Evolutionary conservation across 2,888 invertebrate species (phyloP).

Genomic region (Candidula unifasciata): DNA sequence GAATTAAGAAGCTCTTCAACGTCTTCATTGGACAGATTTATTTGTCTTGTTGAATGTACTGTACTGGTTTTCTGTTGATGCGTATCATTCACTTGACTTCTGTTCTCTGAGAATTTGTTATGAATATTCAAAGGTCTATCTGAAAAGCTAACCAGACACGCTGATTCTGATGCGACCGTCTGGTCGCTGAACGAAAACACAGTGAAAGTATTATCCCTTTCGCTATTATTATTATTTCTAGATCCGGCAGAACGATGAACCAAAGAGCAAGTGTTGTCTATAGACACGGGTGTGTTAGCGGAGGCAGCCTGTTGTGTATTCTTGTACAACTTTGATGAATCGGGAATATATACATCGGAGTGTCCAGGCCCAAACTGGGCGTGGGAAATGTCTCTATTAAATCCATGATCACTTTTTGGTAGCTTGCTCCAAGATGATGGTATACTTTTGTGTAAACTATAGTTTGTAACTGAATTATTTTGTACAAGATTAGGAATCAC

Average conservation of each 20-base stretch:
- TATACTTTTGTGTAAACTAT: no score
- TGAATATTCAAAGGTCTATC: background rate
- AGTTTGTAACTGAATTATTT: no score
- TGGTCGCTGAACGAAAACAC: background rate
- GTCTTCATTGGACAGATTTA: constrained; percentile 22
- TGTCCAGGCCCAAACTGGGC: background rate
- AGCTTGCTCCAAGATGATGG: no score
- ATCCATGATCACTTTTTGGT: no score
- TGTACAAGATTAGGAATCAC: no score
- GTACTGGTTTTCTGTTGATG: constrained; percentile 42
- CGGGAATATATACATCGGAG: background rate
- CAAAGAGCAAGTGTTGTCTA: background rate
- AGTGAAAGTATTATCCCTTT: background rate
- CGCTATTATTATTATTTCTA: background rate
- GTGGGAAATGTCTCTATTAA: no score
- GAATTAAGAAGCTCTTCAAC: constrained; percentile 42
- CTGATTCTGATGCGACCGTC: background rate
- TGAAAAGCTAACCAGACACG: background rate
- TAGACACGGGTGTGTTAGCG: background rate
- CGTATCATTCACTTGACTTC: constrained; percentile 17
- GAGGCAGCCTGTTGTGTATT: constrained; percentile 2
- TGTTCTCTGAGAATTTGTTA: background rate
- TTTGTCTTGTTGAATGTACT: constrained; percentile 22
- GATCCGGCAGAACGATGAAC: background rate
- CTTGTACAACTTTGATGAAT: background rate